Percentiles rank a stretch among this genome's conserved stretches.
Evolutionary conservation across 2,797 vertebrate species (phyloP).

Genomic region (Crypturellus tataupa): DNA sequence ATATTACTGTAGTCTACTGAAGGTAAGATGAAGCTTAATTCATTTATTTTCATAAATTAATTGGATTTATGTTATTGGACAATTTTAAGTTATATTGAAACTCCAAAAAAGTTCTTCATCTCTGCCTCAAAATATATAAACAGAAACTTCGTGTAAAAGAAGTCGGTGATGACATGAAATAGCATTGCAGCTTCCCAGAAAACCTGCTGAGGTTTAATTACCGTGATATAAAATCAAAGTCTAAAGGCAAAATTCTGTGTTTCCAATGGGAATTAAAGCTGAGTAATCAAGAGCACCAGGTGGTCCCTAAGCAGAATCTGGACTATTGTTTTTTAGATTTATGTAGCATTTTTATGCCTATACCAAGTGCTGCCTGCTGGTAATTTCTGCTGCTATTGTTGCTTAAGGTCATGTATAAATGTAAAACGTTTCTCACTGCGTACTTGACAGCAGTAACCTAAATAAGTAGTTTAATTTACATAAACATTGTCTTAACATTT

Average conservation of each 20-base stretch:
- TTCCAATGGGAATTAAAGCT: conserved; percentile 29
- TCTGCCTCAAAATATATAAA: background rate
- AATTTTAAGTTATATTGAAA: background rate
- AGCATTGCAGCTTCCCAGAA: background rate
- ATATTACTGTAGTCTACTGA: background rate
- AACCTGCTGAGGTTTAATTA: background rate
- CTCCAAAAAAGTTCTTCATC: background rate
- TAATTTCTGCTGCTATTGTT: conserved; percentile 60
- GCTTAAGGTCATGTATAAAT: conserved; percentile 58
- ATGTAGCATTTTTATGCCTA: background rate
- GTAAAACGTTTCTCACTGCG: conserved; percentile 44
- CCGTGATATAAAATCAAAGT: conserved; percentile 15
- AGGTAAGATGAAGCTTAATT: background rate
- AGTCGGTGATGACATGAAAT: background rate
- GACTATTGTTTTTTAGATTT: conserved; percentile 50
- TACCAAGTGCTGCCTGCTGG: conserved; percentile 23
- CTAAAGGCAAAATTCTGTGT: conserved; percentile 1
- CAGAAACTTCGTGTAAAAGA: background rate
- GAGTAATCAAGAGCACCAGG: conserved; percentile 9
- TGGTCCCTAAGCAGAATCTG: background rate
- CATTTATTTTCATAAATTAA: background rate
- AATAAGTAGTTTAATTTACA: conserved; percentile 72
- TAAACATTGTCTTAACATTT: conserved; percentile 68
- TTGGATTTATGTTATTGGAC: background rate
- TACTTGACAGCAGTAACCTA: conserved; percentile 64